Evolutionary conservation across 2,888 invertebrate species (phyloP).

Genomic region (Thysanoteuthis rhombus): DNA sequence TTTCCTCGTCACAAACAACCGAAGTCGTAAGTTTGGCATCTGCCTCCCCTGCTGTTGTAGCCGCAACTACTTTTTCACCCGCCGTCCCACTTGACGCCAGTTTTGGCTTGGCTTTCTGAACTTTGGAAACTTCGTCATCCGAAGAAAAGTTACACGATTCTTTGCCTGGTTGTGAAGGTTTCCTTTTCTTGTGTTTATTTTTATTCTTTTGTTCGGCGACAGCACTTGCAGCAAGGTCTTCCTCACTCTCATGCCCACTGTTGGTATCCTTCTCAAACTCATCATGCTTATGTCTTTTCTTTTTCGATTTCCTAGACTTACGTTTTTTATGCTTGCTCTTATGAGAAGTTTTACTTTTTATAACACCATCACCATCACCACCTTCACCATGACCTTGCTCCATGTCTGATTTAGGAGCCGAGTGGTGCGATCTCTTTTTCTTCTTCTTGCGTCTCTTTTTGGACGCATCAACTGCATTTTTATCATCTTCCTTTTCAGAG

Average conservation of each 20-base stretch:
- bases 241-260: conserved; percentile 37
- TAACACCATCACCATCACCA: conserved; percentile 40
- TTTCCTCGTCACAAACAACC: not conserved
- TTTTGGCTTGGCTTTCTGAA: conserved; percentile 19
- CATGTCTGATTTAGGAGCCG: conserved; percentile 27
- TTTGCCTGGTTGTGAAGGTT: conserved; percentile 30
- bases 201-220: conserved; percentile 44
- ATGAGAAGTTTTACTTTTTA: conserved; percentile 34
- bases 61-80: not conserved
- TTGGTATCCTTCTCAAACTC: conserved; percentile 36
- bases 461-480: conserved; percentile 37
- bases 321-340: conserved; percentile 33
- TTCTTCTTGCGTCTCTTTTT: conserved; percentile 43
- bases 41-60: not conserved
- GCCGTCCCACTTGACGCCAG: not conserved
- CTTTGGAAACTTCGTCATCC: not conserved
- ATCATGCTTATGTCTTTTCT: conserved; percentile 36
- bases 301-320: conserved; percentile 39
- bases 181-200: conserved; percentile 44
- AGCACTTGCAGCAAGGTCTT: conserved; percentile 36
- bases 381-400: conserved; percentile 37
- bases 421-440: conserved; percentile 25
- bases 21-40: not conserved
- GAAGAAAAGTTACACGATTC: not conserved
- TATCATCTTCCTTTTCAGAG: conserved; percentile 39